Percentiles rank a stretch among this genome's conserved stretches.
phyloP scores from a whole-genome alignment of 2,797 vertebrate genomes.

The Leptodactylus fallax region DNA sequence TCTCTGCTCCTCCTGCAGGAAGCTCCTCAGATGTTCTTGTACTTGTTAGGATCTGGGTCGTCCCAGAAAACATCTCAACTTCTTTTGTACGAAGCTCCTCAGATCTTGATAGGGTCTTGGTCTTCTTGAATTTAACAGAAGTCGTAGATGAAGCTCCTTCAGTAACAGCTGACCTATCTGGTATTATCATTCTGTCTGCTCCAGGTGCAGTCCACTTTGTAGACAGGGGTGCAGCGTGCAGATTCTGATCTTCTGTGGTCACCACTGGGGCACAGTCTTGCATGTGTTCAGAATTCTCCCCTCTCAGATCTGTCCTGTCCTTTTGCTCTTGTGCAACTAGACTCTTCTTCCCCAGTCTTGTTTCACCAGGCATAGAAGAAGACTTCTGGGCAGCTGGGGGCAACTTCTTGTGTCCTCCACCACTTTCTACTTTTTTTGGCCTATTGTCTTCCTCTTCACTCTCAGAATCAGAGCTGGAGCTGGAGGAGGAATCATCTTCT shows the following conservation, averaged over 20 bases:
- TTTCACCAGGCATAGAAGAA: too few species aligned
- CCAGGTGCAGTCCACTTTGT: not conserved
- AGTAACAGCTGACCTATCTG: not conserved
- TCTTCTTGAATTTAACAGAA: not conserved
- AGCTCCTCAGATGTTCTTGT: not conserved
- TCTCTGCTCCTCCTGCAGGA: not conserved
- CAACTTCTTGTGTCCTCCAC: too few species aligned
- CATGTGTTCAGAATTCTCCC: not conserved
- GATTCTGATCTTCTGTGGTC: not conserved
- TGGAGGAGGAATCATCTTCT: conserved; percentile 31
- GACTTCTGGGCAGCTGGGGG: too few species aligned
- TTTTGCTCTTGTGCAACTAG: not conserved
- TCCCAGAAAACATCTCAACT: too few species aligned
- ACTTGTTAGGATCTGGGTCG: too few species aligned
- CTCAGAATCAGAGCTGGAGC: conserved; percentile 51
- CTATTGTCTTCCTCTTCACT: conserved; percentile 1
- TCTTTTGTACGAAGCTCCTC: too few species aligned
- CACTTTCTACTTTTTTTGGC: too few species aligned
- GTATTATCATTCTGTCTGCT: too few species aligned
- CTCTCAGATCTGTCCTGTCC: too few species aligned
- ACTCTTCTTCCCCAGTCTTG: too few species aligned
- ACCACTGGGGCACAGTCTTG: not conserved
- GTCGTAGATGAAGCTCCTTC: not conserved
- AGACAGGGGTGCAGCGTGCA: too few species aligned
- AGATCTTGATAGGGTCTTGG: too few species aligned